phyloP scores from a whole-genome alignment of 2,113 vertebrate genomes.

The Montifringilla adamsi region DNA sequence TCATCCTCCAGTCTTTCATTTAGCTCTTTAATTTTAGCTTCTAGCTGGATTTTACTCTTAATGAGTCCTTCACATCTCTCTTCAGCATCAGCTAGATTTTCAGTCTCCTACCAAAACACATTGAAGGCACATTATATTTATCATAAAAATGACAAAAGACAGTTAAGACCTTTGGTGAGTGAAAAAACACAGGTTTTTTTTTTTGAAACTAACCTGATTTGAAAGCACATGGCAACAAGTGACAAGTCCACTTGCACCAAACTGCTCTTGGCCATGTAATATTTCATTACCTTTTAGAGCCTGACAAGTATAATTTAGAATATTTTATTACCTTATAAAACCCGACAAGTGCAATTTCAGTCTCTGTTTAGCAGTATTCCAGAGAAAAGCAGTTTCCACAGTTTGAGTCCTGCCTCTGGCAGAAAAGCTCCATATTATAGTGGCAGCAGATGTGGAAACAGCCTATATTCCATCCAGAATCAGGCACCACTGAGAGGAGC shows the following conservation, averaged over 20 bases:
- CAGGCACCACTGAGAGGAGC: background rate
- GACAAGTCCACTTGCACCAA: background rate
- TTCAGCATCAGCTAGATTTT: constrained; percentile 75
- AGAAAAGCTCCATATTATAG: background rate
- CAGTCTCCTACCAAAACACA: constrained; percentile 71
- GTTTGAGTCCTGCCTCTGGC: background rate
- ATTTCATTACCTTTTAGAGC: background rate
- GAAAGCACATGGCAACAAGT: background rate
- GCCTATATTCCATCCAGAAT: background rate
- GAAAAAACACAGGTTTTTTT: background rate
- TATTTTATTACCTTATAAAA: background rate
- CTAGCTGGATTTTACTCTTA: constrained; percentile 77
- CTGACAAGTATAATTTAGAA: background rate
- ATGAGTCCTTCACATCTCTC: constrained; percentile 77
- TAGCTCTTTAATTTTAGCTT: constrained; percentile 81
- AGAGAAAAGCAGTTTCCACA: background rate
- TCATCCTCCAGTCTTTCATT: constrained; percentile 83
- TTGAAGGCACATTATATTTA: constrained; percentile 25
- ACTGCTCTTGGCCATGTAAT: background rate
- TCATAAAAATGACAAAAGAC: background rate
- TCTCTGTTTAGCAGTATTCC: background rate
- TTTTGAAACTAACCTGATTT: background rate
- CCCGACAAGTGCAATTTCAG: background rate
- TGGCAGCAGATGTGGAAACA: background rate
- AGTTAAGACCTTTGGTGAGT: background rate